These are phyloP conservation scores for Petrosia ficiformis DNA, from an alignment of 37 sponge, comb jelly and placozoan species.

Conservation along the genomic window DNA sequence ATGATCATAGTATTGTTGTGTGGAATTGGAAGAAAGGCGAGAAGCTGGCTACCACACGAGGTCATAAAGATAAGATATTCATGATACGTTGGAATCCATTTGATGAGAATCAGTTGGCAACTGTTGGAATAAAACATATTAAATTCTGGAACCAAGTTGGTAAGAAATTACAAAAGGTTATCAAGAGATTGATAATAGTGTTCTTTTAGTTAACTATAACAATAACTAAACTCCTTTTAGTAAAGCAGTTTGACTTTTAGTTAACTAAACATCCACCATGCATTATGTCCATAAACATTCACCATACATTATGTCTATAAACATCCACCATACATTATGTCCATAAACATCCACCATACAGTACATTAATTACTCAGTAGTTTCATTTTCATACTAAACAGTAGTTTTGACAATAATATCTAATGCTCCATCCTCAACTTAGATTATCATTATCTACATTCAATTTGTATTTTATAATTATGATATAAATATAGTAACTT, in stretches of 20 bases:
- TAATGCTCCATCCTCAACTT: too few species aligned
- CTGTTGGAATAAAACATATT: slow-evolving; percentile 95
- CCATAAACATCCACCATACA: neutral
- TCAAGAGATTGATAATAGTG: neutral
- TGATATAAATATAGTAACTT: too few species aligned
- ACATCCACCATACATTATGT: neutral
- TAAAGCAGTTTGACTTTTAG: too few species aligned
- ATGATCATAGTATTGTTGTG: slow-evolving; percentile 87
- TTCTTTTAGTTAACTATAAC: too few species aligned
- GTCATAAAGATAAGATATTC: slow-evolving; percentile 96
- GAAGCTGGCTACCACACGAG: slow-evolving; percentile 80
- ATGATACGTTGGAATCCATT: slow-evolving; percentile 79
- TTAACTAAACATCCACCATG: too few species aligned
- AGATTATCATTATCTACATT: too few species aligned
- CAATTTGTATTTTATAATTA: too few species aligned
- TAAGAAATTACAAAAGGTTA: too few species aligned
- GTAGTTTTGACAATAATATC: too few species aligned
- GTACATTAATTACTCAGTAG: too few species aligned
- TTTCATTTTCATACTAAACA: too few species aligned
- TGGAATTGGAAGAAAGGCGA: slow-evolving; percentile 94
- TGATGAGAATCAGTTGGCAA: slow-evolving; percentile 65
- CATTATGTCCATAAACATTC: neutral
- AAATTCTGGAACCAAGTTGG: slow-evolving; percentile 91
- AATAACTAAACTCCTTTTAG: too few species aligned
- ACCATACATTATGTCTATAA: neutral